These are phyloP conservation scores for Alaudala cheleensis DNA, from an alignment of 2,113 vertebrate species.

Conservation along the genomic window DNA sequence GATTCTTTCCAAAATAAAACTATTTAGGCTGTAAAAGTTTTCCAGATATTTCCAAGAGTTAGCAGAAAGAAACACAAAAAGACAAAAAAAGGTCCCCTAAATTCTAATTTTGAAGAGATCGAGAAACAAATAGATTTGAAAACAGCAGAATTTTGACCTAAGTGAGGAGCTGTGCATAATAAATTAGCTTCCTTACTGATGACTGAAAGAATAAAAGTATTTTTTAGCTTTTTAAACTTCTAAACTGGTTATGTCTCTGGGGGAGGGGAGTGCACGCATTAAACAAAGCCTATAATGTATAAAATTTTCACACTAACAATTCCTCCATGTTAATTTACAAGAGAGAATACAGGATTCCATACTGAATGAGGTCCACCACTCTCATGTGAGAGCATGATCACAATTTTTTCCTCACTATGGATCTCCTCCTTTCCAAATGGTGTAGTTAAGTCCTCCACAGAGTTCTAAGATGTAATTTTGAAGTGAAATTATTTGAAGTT, in stretches of 20 bases:
- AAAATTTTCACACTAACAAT: background rate
- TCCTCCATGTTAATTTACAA: background rate
- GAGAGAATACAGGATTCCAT: background rate
- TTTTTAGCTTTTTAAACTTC: background rate
- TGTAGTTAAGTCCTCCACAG: background rate
- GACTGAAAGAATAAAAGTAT: background rate
- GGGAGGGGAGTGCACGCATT: fast-evolving
- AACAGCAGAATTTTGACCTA: background rate
- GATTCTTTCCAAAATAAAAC: background rate
- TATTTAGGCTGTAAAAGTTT: background rate
- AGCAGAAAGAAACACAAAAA: background rate
- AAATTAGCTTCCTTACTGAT: background rate
- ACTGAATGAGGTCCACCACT: background rate
- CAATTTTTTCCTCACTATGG: background rate
- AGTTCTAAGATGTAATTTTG: background rate
- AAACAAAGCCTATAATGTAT: background rate
- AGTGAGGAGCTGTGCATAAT: background rate
- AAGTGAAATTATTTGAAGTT: background rate
- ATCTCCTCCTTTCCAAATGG: background rate
- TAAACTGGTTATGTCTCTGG: background rate
- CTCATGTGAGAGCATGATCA: background rate
- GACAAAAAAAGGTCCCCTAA: background rate
- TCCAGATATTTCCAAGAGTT: background rate
- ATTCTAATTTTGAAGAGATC: background rate
- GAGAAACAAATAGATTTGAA: background rate